Base-by-base conservation (phyloP, 2,888 invertebrate species). In the Tenthredo scrophulariae region DNA sequence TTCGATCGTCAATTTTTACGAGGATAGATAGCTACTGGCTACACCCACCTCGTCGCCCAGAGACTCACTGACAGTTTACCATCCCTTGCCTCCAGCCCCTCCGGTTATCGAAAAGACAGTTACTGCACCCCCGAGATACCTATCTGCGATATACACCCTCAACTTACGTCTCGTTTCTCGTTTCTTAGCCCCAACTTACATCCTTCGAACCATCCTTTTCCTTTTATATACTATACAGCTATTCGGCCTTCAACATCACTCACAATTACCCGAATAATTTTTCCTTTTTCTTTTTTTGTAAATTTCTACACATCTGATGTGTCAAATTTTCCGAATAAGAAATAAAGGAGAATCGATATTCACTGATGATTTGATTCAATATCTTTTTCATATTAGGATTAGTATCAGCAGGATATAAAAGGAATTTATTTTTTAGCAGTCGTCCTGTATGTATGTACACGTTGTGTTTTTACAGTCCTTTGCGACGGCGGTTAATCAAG, bases 1-100 rank as follows among this genome's bases (percentile, higher is more conserved):
- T 65, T 70, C 29, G 83, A 83, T 85, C 85, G 85, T 85, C 85
- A 85, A 85, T 85, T 85, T 85, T 85, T 85, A 85, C 70, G 85
- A 85, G 85, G 82, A 80, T 26, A 85, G 85, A 85, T 85, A 85
- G 67, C 29, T 65, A 33, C 43, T 18, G 43, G 33, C 50, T 37
- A 80, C 37, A 37, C 40, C 15, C 43, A 80, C 58, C 58, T 46
- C 58, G 10, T 22, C 58, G 33, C 37, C 75, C 15, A 65, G 65
- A 62, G 65, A 79, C 84, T 65, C 77, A 33, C 65, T 43, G 62
- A 84, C 77, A 65, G 26, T 84, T 84, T 67, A 77, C 75, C 84
- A 77, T 84, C 67, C 22, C 37, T n/a, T 18, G 18, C 15, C 26
- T 18, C 29, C 67, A 83, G 72, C 58, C 50, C 26, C 58, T 62